Evolutionary conservation across 2,888 invertebrate genomes (phyloP).

Genomic region (Dione vanillae): DNA sequence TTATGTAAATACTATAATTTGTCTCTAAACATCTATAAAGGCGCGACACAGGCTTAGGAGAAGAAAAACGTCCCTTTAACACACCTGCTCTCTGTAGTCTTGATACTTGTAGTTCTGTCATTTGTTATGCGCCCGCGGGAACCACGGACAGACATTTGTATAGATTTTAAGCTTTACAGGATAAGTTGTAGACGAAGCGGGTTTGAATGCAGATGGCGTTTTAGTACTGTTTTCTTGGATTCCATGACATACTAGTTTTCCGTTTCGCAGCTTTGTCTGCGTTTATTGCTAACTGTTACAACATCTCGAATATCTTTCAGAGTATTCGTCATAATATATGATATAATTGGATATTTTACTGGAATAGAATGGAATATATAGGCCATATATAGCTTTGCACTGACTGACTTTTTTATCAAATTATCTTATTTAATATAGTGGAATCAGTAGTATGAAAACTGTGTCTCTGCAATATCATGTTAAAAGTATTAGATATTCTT

Average conservation of each 20-base stretch:
- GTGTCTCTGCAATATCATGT: no score
- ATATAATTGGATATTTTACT: no score
- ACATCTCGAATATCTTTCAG: no score
- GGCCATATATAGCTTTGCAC: no score
- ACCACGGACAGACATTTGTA: conserved; percentile 22
- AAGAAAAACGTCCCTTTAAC: conserved; percentile 79
- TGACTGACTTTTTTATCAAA: no score
- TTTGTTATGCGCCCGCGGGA: conserved; percentile 7
- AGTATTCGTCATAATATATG: no score
- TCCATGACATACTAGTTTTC: not conserved
- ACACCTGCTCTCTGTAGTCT: conserved; percentile 66
- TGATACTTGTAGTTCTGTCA: conserved; percentile 58
- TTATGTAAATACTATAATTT: not conserved
- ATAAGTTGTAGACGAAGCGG: conserved; percentile 7
- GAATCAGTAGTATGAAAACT: no score
- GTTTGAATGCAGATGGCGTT: conserved; percentile 18
- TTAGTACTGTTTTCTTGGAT: conserved; percentile 1
- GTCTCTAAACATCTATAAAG: conserved; percentile 27
- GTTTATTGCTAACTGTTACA: no score
- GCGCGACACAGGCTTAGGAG: conserved; percentile 56
- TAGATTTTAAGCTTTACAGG: conserved; percentile 23
- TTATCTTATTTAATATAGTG: no score
- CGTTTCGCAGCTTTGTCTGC: no score
- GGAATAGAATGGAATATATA: no score
- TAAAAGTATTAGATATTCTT: no score